Percentiles rank a stretch among this genome's conserved stretches.
phyloP scores from a whole-genome alignment of 2,888 invertebrate species.

The Melanostoma scalare region DNA sequence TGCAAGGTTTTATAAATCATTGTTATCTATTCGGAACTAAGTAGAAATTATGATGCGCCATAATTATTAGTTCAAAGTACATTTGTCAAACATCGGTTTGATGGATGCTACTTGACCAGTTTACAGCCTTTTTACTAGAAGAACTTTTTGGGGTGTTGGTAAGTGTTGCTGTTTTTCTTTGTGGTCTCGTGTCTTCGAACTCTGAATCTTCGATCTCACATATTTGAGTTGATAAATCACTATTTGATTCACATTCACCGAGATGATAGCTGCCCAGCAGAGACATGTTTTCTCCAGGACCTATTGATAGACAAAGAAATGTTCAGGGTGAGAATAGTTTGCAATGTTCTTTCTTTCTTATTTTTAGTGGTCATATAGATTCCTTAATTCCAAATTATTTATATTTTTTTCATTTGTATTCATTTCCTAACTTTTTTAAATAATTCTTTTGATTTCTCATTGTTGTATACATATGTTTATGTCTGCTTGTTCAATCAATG shows the following conservation, averaged over 20 bases:
- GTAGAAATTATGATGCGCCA: slow-evolving; percentile 42
- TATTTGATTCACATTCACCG: slow-evolving; percentile 87
- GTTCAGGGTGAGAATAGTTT: neutral
- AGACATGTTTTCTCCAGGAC: slow-evolving; percentile 84
- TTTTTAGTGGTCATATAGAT: no score
- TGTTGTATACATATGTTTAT: no score
- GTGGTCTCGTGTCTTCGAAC: slow-evolving; percentile 83
- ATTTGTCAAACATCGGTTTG: slow-evolving; percentile 76
- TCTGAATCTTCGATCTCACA: slow-evolving; percentile 97
- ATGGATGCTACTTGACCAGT: slow-evolving; percentile 75
- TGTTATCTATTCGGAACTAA: slow-evolving; percentile 64
- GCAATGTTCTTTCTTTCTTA: no score
- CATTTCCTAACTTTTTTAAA: no score
- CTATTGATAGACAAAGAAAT: slow-evolving; percentile 28
- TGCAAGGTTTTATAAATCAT: slow-evolving; percentile 40
- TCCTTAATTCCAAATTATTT: no score
- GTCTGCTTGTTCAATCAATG: no score
- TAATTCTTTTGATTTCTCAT: no score
- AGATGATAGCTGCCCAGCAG: slow-evolving; percentile 84
- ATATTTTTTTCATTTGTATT: no score
- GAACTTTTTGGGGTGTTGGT: slow-evolving; percentile 25
- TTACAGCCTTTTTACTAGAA: slow-evolving; percentile 67
- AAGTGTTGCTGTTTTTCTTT: slow-evolving; percentile 31
- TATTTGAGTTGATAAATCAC: slow-evolving; percentile 92
- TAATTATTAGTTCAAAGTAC: slow-evolving; percentile 41